Conservation (phyloP, 2,113 vertebrate genomes). For the Mus pahari region DNA sequence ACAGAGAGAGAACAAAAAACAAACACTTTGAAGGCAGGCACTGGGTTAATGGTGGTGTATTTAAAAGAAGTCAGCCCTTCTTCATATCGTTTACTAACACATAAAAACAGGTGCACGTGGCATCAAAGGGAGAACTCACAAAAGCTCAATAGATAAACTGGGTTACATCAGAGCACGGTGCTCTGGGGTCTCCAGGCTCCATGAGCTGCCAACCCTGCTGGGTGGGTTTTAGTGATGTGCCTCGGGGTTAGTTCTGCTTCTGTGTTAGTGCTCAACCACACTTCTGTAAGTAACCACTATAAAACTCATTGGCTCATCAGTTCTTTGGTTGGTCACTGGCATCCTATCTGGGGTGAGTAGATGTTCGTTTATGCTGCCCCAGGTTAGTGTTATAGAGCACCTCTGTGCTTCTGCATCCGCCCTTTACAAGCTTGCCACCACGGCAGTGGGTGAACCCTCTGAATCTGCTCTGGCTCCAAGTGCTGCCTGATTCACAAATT, state of each 20-base stretch:
- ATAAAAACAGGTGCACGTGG: background rate
- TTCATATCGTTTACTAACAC: background rate
- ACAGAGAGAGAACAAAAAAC: background rate
- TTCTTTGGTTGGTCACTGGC: background rate
- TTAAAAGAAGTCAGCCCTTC: background rate
- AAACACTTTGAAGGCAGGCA: background rate
- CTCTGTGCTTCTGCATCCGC: background rate
- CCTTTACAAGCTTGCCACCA: background rate
- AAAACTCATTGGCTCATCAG: background rate
- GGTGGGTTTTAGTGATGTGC: background rate
- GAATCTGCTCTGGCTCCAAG: background rate
- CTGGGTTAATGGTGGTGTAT: background rate
- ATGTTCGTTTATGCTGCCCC: background rate
- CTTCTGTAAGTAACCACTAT: background rate
- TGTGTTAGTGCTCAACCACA: background rate
- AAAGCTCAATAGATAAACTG: background rate
- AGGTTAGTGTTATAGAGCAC: background rate
- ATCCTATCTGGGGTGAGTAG: background rate
- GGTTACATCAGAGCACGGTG: background rate
- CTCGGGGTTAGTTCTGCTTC: background rate
- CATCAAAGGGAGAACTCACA: slow-evolving; percentile 16
- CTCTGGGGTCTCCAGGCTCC: background rate
- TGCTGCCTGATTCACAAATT: background rate
- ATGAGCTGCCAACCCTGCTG: background rate
- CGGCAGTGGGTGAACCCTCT: background rate